Evolutionary conservation across 2,113 vertebrate species (phyloP).

Genomic region (Serilophus lunatus): DNA sequence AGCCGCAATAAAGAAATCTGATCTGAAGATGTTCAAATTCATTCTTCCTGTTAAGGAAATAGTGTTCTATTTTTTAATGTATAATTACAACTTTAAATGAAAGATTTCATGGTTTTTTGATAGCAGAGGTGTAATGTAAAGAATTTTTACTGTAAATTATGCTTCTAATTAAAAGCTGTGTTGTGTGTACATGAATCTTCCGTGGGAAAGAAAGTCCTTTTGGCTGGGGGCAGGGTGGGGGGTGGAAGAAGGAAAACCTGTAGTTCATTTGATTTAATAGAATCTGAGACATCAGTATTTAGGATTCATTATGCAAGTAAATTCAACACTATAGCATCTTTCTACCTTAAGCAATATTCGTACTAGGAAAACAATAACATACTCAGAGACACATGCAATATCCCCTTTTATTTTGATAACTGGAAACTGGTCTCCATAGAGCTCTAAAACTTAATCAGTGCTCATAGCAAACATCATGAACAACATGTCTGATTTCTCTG

Average conservation of each 20-base stretch:
- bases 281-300: conserved; percentile 62
- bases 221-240: conserved; percentile 50
- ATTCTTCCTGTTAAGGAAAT: conserved; percentile 74
- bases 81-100: conserved; percentile 73
- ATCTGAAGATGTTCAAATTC: conserved; percentile 68
- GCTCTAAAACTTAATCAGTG: background rate
- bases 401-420: conserved; percentile 61
- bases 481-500: background rate
- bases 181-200: conserved; percentile 69
- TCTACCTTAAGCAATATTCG: conserved; percentile 71
- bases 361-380: conserved; percentile 56
- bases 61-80: conserved; percentile 79
- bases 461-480: background rate
- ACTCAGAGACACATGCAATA: conserved; percentile 63
- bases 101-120: conserved; percentile 67
- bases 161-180: conserved; percentile 74
- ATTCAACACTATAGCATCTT: conserved; percentile 57
- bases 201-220: conserved; percentile 60
- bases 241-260: conserved; percentile 45
- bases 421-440: conserved; percentile 48
- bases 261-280: conserved; percentile 52
- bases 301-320: conserved; percentile 69
- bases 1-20: conserved; percentile 69
- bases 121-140: conserved; percentile 72
- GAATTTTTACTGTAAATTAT: conserved; percentile 76